These are phyloP conservation scores for Ectropis grisescens DNA, from an alignment of 1,140 invertebrate genomes.

Conservation along the genomic window DNA sequence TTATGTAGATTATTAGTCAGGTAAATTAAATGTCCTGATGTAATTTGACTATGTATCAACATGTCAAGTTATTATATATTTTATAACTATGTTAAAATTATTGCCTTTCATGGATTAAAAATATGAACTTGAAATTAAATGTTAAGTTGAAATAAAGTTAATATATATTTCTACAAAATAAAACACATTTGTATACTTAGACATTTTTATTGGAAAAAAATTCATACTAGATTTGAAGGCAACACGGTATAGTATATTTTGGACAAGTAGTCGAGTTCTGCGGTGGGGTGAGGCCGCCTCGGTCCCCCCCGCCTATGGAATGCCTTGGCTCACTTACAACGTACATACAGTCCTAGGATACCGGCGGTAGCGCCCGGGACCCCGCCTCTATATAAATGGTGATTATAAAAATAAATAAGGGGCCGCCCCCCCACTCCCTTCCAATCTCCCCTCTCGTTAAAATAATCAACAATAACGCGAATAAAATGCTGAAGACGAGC, in stretches of 20 bases:
- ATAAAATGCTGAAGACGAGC: conserved; percentile 15
- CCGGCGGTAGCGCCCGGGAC: no score
- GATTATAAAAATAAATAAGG: conserved; percentile 67
- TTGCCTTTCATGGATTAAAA: no score
- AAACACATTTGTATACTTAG: conserved; percentile 57
- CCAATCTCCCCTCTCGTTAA: conserved; percentile 19
- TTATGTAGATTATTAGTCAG: no score
- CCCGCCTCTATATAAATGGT: conserved; percentile 67
- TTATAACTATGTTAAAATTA: no score
- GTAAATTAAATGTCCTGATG: no score
- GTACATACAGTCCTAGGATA: conserved; percentile 54
- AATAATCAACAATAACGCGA: conserved; percentile 27
- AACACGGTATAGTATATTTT: conserved; percentile 64
- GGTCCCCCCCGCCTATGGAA: no score
- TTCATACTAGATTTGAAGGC: conserved; percentile 63
- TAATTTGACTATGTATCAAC: no score
- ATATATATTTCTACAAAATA: conserved; percentile 27
- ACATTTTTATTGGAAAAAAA: conserved; percentile 65
- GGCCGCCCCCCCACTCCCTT: conserved; percentile 29
- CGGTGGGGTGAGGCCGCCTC: no score
- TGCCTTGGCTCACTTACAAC: conserved; percentile 63
- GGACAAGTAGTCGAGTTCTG: no score
- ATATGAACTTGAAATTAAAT: no score
- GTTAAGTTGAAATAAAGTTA: neutral
- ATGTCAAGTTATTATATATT: no score